Evolutionary conservation across 1,140 invertebrate species (phyloP).

Genomic region (Drosophila sproati): DNA sequence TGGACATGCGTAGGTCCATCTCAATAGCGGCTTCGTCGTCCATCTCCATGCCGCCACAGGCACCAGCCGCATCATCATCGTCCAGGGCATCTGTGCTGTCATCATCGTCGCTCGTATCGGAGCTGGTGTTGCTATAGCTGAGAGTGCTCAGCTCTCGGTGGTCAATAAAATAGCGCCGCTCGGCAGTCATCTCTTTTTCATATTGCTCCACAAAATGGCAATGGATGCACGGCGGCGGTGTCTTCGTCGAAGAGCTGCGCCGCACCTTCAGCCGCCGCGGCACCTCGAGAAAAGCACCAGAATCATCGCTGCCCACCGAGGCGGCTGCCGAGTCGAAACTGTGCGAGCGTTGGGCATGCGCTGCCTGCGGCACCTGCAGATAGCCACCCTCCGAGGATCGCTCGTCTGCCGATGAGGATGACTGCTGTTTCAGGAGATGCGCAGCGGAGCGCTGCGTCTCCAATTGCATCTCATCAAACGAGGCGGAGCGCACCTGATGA

Average conservation of each 20-base stretch:
- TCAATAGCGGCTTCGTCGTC: conserved; percentile 73
- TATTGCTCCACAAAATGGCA: conserved; percentile 88
- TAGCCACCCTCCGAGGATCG: conserved; percentile 84
- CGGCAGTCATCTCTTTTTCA: conserved; percentile 86
- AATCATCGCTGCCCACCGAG: conserved; percentile 88
- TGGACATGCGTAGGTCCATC: conserved; percentile 73
- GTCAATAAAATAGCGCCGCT: conserved; percentile 74
- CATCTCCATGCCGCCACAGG: conserved; percentile 31
- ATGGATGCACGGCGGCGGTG: conserved; percentile 87
- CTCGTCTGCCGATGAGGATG: conserved; percentile 78
- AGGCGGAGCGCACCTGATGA: conserved; percentile 89
- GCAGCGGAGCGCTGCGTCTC: conserved; percentile 87
- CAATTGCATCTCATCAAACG: conserved; percentile 94
- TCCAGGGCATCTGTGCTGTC: conserved; percentile 35
- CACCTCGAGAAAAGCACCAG: conserved; percentile 88
- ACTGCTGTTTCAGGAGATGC: conserved; percentile 84
- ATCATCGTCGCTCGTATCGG: conserved; percentile 85
- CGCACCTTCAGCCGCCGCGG: conserved; percentile 88
- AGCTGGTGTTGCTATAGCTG: conserved; percentile 84
- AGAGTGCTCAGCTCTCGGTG: conserved; percentile 84
- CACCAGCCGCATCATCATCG: conserved; percentile 85
- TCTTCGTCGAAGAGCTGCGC: conserved; percentile 86
- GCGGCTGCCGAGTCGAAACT: conserved; percentile 89
- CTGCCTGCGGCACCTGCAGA: conserved; percentile 88
- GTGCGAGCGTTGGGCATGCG: conserved; percentile 87